A percentile compares a stretch with the other conserved stretches of the same genome.
phyloP scores from a whole-genome alignment of 2,797 vertebrate species.

The Cuniculus paca region DNA sequence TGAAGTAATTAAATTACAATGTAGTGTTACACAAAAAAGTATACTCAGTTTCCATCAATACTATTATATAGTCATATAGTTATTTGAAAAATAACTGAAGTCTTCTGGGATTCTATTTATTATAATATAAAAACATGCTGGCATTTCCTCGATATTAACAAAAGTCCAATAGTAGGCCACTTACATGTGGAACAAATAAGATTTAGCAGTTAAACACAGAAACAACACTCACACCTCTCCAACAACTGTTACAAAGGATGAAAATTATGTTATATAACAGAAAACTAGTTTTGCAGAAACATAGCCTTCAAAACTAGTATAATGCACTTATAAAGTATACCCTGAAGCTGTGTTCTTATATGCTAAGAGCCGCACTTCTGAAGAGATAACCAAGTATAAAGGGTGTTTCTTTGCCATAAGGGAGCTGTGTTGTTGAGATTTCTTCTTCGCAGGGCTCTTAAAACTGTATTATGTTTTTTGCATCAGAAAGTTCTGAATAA shows the following conservation, averaged over 20 bases:
- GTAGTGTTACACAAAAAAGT: background rate
- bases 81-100: conserved; percentile 38
- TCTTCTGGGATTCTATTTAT: conserved; percentile 17
- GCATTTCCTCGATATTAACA: background rate
- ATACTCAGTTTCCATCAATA: background rate
- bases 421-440: conserved; percentile 15
- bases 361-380: conserved; percentile 53
- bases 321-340: conserved; percentile 3
- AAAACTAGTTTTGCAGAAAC: conserved; percentile 45
- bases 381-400: conserved; percentile 62
- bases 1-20: background rate
- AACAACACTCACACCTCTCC: conserved; percentile 11
- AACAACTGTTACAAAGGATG: background rate
- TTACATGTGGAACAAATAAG: background rate
- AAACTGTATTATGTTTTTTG: conserved; percentile 59
- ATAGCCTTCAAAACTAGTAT: conserved; percentile 47
- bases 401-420: conserved; percentile 8
- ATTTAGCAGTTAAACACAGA: conserved; percentile 53
- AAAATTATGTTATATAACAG: background rate
- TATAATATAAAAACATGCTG: background rate
- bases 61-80: background rate
- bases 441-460: conserved; percentile 58
- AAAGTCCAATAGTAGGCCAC: background rate
- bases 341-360: conserved; percentile 30
- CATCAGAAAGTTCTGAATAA: conserved; percentile 78